Conservation (phyloP, 1,140 invertebrate species). For the Dreissena rostriformis region DNA sequence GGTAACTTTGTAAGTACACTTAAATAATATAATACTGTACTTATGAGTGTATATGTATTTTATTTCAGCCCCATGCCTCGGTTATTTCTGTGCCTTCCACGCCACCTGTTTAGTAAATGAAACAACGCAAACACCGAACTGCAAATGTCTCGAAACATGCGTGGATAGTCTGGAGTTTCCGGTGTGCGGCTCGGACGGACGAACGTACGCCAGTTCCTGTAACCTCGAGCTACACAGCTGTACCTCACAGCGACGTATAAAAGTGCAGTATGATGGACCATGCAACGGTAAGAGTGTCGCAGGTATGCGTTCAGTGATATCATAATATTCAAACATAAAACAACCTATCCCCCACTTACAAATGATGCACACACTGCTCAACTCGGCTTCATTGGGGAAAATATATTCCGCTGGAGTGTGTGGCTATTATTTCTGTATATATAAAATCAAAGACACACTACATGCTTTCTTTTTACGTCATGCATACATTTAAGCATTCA, state of each 20-base stretch:
- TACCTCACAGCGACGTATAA: slow-evolving; percentile 90
- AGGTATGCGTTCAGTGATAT: neutral
- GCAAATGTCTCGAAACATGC: slow-evolving; percentile 90
- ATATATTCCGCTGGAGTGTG: neutral
- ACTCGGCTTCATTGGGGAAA: neutral
- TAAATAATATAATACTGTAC: no score
- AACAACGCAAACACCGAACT: slow-evolving; percentile 88
- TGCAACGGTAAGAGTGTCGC: slow-evolving; percentile 81
- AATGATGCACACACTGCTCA: neutral
- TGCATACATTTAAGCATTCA: no score
- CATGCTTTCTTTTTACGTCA: no score
- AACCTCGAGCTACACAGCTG: slow-evolving; percentile 90
- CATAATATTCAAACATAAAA: neutral
- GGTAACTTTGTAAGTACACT: no score
- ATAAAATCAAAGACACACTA: no score
- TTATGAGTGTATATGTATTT: neutral
- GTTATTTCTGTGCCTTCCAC: slow-evolving; percentile 80
- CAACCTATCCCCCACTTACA: neutral
- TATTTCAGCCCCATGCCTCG: slow-evolving; percentile 77
- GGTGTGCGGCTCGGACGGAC: slow-evolving; percentile 91
- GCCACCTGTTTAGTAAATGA: slow-evolving; percentile 92
- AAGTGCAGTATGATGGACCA: slow-evolving; percentile 89
- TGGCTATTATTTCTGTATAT: no score
- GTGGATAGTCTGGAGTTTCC: slow-evolving; percentile 87
- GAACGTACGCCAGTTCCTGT: slow-evolving; percentile 90